These are phyloP conservation scores for Galerucella pusilla DNA, from an alignment of 2,888 invertebrate genomes.

Conservation along the genomic window DNA sequence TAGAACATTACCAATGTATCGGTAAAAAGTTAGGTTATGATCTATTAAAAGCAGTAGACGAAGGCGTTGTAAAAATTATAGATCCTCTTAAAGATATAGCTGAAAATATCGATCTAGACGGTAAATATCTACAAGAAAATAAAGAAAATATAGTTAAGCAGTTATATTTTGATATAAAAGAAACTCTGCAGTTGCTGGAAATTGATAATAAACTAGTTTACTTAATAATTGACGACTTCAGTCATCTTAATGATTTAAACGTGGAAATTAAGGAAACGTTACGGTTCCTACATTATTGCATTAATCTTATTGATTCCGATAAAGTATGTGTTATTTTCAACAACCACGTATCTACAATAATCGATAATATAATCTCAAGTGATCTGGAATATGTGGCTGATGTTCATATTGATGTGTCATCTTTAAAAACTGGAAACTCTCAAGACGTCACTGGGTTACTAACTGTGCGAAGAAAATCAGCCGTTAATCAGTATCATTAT, in stretches of 20 bases:
- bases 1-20: constrained; percentile 79
- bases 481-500: constrained; percentile 70
- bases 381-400: constrained; percentile 74
- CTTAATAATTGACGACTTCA: constrained; percentile 78
- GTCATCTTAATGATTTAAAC: constrained; percentile 76
- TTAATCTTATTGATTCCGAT: constrained; percentile 61
- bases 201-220: constrained; percentile 50
- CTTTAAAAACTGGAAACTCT: constrained; percentile 78
- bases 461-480: constrained; percentile 68
- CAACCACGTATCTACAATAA: constrained; percentile 69
- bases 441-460: constrained; percentile 78
- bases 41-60: constrained; percentile 67
- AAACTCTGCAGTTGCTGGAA: constrained; percentile 43
- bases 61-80: constrained; percentile 67
- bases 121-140: constrained; percentile 49
- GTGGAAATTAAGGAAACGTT: constrained; percentile 68
- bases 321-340: constrained; percentile 70
- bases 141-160: constrained; percentile 60
- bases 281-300: constrained; percentile 66
- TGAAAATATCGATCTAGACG: constrained; percentile 62
- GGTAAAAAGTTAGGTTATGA: constrained; percentile 81
- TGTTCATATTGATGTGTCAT: constrained; percentile 72
- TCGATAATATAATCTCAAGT: constrained; percentile 71
- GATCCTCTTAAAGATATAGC: constrained; percentile 68
- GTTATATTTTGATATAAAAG: constrained; percentile 67